Evolutionary conservation across 2,888 invertebrate genomes (phyloP).

Genomic region (Cheilosia variabilis): DNA sequence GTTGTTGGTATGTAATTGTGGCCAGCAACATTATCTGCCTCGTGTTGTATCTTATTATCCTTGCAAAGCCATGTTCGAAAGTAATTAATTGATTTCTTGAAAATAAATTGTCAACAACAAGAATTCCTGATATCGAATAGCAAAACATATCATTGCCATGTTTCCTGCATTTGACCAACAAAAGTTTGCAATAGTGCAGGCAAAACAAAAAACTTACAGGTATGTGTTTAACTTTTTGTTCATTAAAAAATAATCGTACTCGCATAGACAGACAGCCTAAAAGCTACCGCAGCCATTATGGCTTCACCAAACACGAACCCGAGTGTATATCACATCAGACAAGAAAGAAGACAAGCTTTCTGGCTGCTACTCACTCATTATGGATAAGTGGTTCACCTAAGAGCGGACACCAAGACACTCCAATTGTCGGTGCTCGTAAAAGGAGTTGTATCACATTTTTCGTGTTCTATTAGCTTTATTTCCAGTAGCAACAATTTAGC

Average conservation of each 20-base stretch:
- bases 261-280: slow-evolving; percentile 15
- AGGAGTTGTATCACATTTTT: slow-evolving; percentile 54
- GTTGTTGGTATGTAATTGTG: no score
- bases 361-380: slow-evolving; percentile 52
- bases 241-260: slow-evolving; percentile 37
- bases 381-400: slow-evolving; percentile 64
- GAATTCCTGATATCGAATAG: not conserved
- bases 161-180: slow-evolving; percentile 11
- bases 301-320: not conserved
- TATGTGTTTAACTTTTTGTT: slow-evolving; percentile 16
- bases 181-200: not conserved
- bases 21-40: no score
- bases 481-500: slow-evolving; percentile 31
- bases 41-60: no score
- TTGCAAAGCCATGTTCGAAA: not conserved
- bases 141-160: slow-evolving; percentile 2
- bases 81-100: not conserved
- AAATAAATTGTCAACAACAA: not conserved
- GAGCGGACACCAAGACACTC: slow-evolving; percentile 37
- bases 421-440: slow-evolving; percentile 62
- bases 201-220: slow-evolving; percentile 1
- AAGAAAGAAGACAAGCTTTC: slow-evolving; percentile 53
- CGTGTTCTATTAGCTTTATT: slow-evolving; percentile 37
- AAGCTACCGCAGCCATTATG: slow-evolving; percentile 19
- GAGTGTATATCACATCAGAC: slow-evolving; percentile 17